These are phyloP conservation scores for Agriopis leucophaearia DNA, from an alignment of 2,888 invertebrate species.

Conservation along the genomic window DNA sequence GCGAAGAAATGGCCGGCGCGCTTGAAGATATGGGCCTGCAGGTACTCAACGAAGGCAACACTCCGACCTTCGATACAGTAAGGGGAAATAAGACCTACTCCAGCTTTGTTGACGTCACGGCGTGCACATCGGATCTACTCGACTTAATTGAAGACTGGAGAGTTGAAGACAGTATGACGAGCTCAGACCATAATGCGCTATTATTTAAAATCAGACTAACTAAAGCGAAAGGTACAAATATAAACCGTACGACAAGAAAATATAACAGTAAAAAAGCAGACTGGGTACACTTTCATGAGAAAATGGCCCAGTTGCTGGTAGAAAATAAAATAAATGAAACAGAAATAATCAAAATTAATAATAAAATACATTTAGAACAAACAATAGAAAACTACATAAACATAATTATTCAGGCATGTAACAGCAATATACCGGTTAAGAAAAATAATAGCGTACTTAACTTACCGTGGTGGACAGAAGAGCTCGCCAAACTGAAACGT, in stretches of 20 bases:
- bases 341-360: background rate
- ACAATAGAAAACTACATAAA: background rate
- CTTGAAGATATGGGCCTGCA: background rate
- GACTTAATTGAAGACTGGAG: conserved; percentile 1
- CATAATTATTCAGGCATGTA: background rate
- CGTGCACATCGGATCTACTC: background rate
- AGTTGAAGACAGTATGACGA: background rate
- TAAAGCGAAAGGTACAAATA: no score
- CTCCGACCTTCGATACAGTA: conserved; percentile 1
- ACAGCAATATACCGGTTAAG: background rate
- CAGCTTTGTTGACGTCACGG: background rate
- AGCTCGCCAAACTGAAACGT: background rate
- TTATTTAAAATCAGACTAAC: background rate
- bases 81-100: background rate
- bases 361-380: background rate
- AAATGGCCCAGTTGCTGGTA: conserved; percentile 6
- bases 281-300: background rate
- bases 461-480: background rate
- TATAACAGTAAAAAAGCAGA: no score
- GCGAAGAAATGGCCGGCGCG: background rate
- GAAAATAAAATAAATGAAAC: conserved; percentile 6
- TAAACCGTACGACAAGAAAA: no score
- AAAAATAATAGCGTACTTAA: background rate
- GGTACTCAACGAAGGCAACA: conserved; percentile 11
- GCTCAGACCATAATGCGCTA: background rate